Evolutionary conservation across 1,140 invertebrate genomes (phyloP), one percentile per base, ranked within the genome.

Genomic region (Leptinotarsa texana): DNA sequence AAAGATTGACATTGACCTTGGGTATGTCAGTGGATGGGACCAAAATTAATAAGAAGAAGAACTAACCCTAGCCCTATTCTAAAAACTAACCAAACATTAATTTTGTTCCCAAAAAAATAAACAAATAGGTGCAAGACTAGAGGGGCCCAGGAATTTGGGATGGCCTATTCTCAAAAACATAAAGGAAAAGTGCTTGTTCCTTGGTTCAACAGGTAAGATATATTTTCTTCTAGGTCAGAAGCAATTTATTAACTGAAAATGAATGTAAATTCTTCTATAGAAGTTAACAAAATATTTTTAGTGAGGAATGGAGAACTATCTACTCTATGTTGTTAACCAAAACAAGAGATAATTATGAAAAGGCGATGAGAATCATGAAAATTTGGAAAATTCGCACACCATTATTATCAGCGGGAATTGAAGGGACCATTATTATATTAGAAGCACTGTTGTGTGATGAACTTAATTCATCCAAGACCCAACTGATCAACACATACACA

Each of bases 311-410:
- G 91, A 82, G 86, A 42, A 57, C 83, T 57, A 88, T 89, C 1
- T 90, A 89, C 80, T 81, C 86, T 15, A 84, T 87, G 73, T 86
- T 91, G 77, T 90, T 88, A 79, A 88, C 87, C 1, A 82, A 84
- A n/a, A 72, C 86, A 63, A 74, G 76, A 17, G 76, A 79, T 13
- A 83, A 86, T 48, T 83, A 87, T 72, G 82, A 74, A 15, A 86
- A 87, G 80, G 89, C 88, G 48, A 85, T 90, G 72, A 80, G 89
- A 72, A 81, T 83, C 24, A 80, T 92, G 51, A 78, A 88, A 47
- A 83, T 90, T 74, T 92, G 91, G 91, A 91, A 91, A 86, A 81
- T 87, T 27, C 86, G 92, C 74, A 88, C 88, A 73, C 88, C 90
- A n/a, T 87, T 88, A 75, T 80, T 93, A 74, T 90, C 91, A 15